Evolutionary conservation across 2,888 invertebrate genomes (phyloP).

Genomic region (Lydus trimaculatus): DNA sequence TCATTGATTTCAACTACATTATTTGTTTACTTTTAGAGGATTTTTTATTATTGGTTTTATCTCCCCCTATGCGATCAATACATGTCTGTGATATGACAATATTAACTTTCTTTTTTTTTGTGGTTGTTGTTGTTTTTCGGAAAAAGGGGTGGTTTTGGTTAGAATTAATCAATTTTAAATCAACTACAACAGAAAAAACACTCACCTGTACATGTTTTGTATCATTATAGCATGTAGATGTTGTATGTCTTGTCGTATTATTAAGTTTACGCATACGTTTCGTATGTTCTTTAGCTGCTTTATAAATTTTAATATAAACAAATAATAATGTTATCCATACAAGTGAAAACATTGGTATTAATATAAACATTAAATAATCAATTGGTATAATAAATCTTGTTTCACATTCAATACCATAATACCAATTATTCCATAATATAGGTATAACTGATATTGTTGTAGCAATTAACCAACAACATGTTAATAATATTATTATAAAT

Average conservation of each 20-base stretch:
- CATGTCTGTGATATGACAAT: no score
- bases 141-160: background rate
- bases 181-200: background rate
- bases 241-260: slow-evolving; percentile 64
- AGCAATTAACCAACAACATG: slow-evolving; percentile 72
- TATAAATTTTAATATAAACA: slow-evolving; percentile 80
- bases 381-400: slow-evolving; percentile 65
- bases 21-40: background rate
- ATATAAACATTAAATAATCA: slow-evolving; percentile 59
- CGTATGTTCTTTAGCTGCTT: slow-evolving; percentile 76
- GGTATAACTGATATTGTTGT: slow-evolving; percentile 73
- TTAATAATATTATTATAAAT: slow-evolving; percentile 69
- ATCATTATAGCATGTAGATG: slow-evolving; percentile 56
- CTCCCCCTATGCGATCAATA: background rate
- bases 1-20: no score
- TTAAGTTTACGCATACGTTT: slow-evolving; percentile 70
- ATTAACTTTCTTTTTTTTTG: no score
- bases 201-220: slow-evolving; percentile 79
- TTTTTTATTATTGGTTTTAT: background rate
- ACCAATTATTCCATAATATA: slow-evolving; percentile 81
- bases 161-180: background rate
- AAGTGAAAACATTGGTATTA: slow-evolving; percentile 75
- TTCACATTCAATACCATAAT: slow-evolving; percentile 65
- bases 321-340: slow-evolving; percentile 79
- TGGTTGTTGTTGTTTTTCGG: no score